Evolutionary conservation across 2,113 vertebrate species (phyloP).

Genomic region (Tenebrosternarchus preto): DNA sequence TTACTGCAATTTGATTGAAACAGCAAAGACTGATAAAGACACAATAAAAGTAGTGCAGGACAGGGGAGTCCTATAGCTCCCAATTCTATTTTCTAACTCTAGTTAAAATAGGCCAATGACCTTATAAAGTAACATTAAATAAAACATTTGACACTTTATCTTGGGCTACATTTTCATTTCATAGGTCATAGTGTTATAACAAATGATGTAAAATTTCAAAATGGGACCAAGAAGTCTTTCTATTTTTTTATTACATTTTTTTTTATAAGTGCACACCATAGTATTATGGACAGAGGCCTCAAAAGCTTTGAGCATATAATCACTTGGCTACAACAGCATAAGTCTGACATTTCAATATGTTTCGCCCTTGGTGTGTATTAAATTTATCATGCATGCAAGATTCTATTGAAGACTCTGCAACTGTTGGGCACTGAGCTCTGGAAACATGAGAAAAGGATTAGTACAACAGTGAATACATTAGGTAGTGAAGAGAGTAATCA

Average conservation of each 20-base stretch:
- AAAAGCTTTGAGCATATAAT: not conserved
- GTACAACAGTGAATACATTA: conserved; percentile 7
- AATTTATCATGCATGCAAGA: conserved; percentile 4
- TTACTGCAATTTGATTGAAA: conserved; percentile 61
- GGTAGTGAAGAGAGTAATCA: not conserved
- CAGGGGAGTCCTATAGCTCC: not conserved
- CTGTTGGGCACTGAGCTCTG: not conserved
- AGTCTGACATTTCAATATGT: conserved; percentile 2
- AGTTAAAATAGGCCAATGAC: conserved; percentile 20
- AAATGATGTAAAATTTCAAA: not conserved
- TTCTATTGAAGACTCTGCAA: conserved; percentile 6
- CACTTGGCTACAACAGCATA: not conserved
- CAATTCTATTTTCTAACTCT: not conserved
- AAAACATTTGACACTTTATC: not conserved
- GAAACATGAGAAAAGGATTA: not conserved
- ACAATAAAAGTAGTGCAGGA: conserved; percentile 17
- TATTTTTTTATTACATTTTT: no score
- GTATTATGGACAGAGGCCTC: not conserved
- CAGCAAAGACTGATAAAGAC: conserved; percentile 41
- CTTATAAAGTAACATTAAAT: not conserved
- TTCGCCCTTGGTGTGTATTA: conserved; percentile 12
- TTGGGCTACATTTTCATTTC: not conserved
- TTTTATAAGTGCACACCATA: not conserved
- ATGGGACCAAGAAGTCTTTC: not conserved
- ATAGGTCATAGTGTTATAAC: not conserved